Conservation (phyloP, 2,888 invertebrate genomes). For the Esperia sulphurella region DNA sequence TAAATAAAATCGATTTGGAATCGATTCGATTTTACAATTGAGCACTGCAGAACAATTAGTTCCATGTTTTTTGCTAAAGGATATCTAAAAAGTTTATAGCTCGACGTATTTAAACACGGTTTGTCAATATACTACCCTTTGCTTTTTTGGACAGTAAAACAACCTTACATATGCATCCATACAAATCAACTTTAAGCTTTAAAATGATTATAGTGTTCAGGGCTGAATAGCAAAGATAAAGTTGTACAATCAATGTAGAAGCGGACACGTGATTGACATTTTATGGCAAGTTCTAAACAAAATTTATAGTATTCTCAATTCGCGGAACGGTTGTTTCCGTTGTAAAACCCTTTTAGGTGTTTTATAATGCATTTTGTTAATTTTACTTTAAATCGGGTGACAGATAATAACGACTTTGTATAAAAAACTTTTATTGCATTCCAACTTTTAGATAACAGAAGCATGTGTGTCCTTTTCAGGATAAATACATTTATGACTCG, state of each 20-base stretch:
- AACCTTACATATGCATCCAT: not conserved
- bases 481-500: slow-evolving; percentile 12
- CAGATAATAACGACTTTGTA: slow-evolving; percentile 12
- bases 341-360: slow-evolving; percentile 45
- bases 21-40: slow-evolving; percentile 35
- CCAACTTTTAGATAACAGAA: slow-evolving; percentile 17
- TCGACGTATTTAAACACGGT: slow-evolving; percentile 46
- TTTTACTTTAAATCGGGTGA: slow-evolving; percentile 27
- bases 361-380: slow-evolving; percentile 38
- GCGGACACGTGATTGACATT: slow-evolving; percentile 59
- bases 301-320: slow-evolving; percentile 63
- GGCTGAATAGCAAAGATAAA: slow-evolving; percentile 7
- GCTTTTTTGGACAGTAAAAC: slow-evolving; percentile 16
- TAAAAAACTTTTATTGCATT: slow-evolving; percentile 11
- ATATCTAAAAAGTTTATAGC: slow-evolving; percentile 45
- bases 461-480: slow-evolving; percentile 14
- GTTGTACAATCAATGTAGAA: slow-evolving; percentile 26
- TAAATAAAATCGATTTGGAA: slow-evolving; percentile 51
- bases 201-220: slow-evolving; percentile 8
- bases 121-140: slow-evolving; percentile 47
- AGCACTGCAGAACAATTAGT: slow-evolving; percentile 33
- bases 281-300: slow-evolving; percentile 49
- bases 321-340: slow-evolving; percentile 60
- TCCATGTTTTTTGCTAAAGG: slow-evolving; percentile 34
- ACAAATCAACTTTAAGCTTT: slow-evolving; percentile 22